These are phyloP conservation scores for Penaeus japonicus DNA, from an alignment of 1,140 invertebrate species.

Conservation along the genomic window DNA sequence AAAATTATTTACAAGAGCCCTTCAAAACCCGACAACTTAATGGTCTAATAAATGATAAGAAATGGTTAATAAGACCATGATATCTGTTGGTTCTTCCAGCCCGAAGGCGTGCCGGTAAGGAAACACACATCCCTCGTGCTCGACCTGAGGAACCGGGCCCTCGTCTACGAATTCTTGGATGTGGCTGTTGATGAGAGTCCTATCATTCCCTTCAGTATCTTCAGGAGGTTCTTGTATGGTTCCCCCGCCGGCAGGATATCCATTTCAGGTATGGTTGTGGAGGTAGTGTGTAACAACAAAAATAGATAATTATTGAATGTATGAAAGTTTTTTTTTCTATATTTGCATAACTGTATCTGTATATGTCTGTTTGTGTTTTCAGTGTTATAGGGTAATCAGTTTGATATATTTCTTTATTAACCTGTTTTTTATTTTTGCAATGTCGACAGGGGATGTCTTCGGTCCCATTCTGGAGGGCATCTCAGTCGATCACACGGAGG, in stretches of 20 bases:
- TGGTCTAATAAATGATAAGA: too few species aligned
- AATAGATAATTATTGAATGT: neutral
- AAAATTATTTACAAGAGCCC: too few species aligned
- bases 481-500: conserved; percentile 61
- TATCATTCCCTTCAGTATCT: conserved; percentile 69
- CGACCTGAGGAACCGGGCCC: conserved; percentile 70
- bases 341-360: too few species aligned
- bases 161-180: conserved; percentile 69
- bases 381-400: neutral
- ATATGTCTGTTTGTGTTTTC: too few species aligned
- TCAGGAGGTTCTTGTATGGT: conserved; percentile 70
- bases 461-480: conserved; percentile 71
- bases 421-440: neutral
- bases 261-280: conserved; percentile 67
- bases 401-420: neutral
- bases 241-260: conserved; percentile 65
- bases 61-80: too few species aligned
- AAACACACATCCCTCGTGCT: conserved; percentile 70
- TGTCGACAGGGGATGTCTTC: conserved; percentile 67
- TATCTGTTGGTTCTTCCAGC: conserved; percentile 40
- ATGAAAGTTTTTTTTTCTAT: neutral
- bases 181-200: conserved; percentile 71
- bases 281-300: neutral
- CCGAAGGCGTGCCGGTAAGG: conserved; percentile 43
- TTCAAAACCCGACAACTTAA: too few species aligned